phyloP scores from a whole-genome alignment of 2,888 invertebrate genomes.

The Ferrisia virgata region DNA sequence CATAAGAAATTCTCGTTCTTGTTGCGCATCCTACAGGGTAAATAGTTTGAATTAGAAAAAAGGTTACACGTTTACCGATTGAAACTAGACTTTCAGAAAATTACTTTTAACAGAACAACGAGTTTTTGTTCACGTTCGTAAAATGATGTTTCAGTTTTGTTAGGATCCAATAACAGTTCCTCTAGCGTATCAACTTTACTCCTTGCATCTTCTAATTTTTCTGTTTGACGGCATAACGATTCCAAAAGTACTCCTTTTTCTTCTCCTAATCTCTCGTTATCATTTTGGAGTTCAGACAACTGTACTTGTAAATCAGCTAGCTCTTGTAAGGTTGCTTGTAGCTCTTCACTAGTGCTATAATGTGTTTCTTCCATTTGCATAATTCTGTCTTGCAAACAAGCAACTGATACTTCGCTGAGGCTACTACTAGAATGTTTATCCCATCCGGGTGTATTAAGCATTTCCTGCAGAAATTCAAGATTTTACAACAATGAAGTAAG shows the following conservation, averaged over 20 bases:
- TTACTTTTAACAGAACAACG: conserved; percentile 76
- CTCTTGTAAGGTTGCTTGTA: conserved; percentile 91
- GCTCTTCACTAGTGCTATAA: conserved; percentile 85
- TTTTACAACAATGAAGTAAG: not conserved
- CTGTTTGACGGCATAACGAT: conserved; percentile 86
- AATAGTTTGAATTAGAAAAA: not conserved
- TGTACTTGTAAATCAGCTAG: conserved; percentile 77
- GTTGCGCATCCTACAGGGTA: conserved; percentile 64
- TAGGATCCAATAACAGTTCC: conserved; percentile 64
- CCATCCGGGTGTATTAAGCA: conserved; percentile 63
- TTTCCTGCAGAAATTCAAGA: conserved; percentile 44
- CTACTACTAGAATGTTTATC: conserved; percentile 86
- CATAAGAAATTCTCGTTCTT: conserved; percentile 70
- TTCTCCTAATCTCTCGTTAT: conserved; percentile 68
- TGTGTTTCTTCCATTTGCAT: conserved; percentile 90
- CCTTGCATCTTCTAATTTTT: conserved; percentile 82
- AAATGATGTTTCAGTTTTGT: conserved; percentile 56
- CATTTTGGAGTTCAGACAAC: conserved; percentile 56
- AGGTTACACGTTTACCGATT: not conserved
- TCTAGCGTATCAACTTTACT: conserved; percentile 81
- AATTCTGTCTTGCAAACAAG: conserved; percentile 88
- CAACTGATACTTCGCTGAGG: conserved; percentile 84
- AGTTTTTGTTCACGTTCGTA: conserved; percentile 76
- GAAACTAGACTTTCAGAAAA: not conserved
- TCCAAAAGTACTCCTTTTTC: conserved; percentile 87